Conservation (phyloP, 2,888 invertebrate species). For the Copidosoma aretas region DNA sequence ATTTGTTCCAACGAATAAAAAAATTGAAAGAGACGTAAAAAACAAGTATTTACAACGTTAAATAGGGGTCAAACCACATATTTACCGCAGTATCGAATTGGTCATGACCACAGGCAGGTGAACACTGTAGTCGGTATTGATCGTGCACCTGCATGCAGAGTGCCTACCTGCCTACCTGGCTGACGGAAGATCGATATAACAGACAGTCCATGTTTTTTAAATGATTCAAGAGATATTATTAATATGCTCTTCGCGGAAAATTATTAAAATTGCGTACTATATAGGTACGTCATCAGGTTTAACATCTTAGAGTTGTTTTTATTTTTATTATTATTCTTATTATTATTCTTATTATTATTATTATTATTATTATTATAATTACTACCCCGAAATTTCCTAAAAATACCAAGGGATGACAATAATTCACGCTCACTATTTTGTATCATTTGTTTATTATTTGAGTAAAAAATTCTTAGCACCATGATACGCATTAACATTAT, state of each 20-base stretch:
- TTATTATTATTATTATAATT: too few relatives aligned
- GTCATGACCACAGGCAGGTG: conserved; percentile 36
- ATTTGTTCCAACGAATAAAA: not conserved
- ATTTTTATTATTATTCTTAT: too few relatives aligned
- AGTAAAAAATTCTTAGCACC: conserved; percentile 8
- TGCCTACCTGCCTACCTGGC: conserved; percentile 1
- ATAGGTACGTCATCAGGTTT: too few relatives aligned
- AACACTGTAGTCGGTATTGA: conserved; percentile 43
- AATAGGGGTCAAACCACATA: conserved; percentile 18
- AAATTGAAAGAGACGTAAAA: not conserved
- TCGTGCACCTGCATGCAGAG: conserved; percentile 37
- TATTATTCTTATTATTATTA: too few relatives aligned
- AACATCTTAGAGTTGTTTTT: too few relatives aligned
- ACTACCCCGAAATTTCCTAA: too few relatives aligned
- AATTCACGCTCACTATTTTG: too few relatives aligned
- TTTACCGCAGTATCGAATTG: conserved; percentile 38
- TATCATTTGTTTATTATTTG: too few relatives aligned
- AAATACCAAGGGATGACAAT: too few relatives aligned
- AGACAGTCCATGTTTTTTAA: not conserved
- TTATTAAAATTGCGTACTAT: too few relatives aligned
- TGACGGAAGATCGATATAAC: not conserved
- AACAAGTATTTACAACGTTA: not conserved
- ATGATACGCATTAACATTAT: conserved; percentile 1
- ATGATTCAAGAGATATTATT: not conserved
- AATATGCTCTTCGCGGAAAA: too few relatives aligned